Conservation (phyloP, 2,888 invertebrate genomes). For the Caenorhabditis doughertyi region DNA sequence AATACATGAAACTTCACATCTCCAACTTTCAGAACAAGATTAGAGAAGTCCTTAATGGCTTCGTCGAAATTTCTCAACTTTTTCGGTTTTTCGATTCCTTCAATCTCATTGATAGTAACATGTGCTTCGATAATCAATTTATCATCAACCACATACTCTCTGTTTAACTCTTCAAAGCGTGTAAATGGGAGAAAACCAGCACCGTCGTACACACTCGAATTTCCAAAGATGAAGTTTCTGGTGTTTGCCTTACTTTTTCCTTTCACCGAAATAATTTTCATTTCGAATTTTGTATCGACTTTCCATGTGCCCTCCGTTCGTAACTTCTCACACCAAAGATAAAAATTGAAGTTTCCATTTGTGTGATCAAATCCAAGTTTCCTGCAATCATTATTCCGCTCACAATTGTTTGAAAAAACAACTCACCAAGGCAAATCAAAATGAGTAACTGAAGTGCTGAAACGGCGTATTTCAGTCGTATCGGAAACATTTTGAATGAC, state of each 20-base stretch:
- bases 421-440: not conserved
- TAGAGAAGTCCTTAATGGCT: not conserved
- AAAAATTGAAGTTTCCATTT: too few relatives aligned
- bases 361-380: too few relatives aligned
- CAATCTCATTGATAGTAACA: not conserved
- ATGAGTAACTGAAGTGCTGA: not conserved
- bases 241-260: too few relatives aligned
- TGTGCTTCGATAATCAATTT: not conserved
- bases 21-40: not conserved
- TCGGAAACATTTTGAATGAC: not conserved
- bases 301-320: too few relatives aligned
- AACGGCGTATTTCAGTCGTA: not conserved
- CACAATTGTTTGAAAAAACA: too few relatives aligned
- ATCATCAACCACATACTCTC: not conserved
- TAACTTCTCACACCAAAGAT: too few relatives aligned
- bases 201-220: not conserved
- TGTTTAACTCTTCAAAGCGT: not conserved
- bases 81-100: not conserved
- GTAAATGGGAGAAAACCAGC: not conserved
- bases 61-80: not conserved
- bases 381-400: too few relatives aligned
- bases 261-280: too few relatives aligned
- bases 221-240: not conserved
- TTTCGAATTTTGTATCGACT: too few relatives aligned
- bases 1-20: not conserved